Base-by-base conservation (phyloP, 2,888 invertebrate species). In the Neoscelio sp. region DNA sequence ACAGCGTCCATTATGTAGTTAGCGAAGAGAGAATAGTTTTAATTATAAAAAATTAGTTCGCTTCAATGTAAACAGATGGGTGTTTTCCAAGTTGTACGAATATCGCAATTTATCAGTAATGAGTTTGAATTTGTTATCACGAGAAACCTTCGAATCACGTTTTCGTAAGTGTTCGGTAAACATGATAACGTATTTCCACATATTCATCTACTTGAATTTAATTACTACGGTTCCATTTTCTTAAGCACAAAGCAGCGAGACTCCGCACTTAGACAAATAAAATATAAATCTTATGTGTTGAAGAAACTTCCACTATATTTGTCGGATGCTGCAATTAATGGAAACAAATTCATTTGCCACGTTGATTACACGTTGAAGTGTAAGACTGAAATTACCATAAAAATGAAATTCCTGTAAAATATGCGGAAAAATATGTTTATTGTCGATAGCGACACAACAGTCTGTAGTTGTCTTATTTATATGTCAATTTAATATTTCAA, bases 81-180 rank as follows among this genome's bases (percentile, higher is more conserved):
- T n/a, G n/a, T n/a, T n/a, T n/a, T n/a, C n/a, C n/a, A n/a, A n/a
- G n/a, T n/a, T n/a, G n/a, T n/a, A n/a, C n/a, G n/a, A 52, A n/a
- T n/a, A 33, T 48, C 46, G 67, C 38, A 26, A 2, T 33, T 60
- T 10, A 8, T 26, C 28, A n/a, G 18, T 58, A 68, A 56, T 58
- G 56, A 58, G 56, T 68, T 46, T 18, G 56, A 68, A 68, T 68
- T 56, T 68, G 58, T 68, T 58, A 58, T 40, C 56, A 30, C n/a
- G 42, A 18, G 18, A 2, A 42, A 10, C 4, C 35, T 17, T 44
- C 15, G 44, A 26, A 26, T 20, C 40, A 17, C 15, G 67, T 12
- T 54, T 20, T 44, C 15, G 46, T 23, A 18, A 68, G 56, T 46
- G 68, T 13, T 48, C 35, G 17, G 54, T 30, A 67, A 67, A 67